A percentile compares a stretch with the other conserved stretches of the same genome.
Evolutionary conservation across 1,140 invertebrate genomes (phyloP).

Genomic region (Apis dorsata): DNA sequence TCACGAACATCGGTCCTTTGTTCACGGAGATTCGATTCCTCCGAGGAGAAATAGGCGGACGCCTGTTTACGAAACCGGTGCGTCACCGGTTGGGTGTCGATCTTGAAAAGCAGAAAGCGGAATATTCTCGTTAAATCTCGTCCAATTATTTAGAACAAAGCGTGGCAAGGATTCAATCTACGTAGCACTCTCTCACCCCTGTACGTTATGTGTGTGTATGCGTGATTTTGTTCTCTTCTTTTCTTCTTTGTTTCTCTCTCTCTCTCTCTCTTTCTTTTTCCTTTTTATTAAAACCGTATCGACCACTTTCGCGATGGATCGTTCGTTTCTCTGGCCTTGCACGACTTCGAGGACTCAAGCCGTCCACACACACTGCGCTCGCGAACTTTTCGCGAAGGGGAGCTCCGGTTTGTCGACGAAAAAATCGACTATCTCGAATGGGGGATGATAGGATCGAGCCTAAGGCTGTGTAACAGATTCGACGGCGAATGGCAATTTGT

Average conservation of each 20-base stretch:
- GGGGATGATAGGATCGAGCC: neutral
- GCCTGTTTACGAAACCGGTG: constrained; percentile 41
- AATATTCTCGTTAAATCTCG: constrained; percentile 41
- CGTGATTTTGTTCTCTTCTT: neutral
- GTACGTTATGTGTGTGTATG: neutral
- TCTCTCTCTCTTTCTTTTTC: too few species aligned
- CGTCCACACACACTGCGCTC: constrained; percentile 3
- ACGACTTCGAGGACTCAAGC: constrained; percentile 22
- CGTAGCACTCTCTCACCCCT: neutral
- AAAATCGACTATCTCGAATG: neutral
- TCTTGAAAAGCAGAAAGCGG: constrained; percentile 32
- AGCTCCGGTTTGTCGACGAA: neutral
- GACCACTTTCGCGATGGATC: neutral
- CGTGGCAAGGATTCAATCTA: constrained; percentile 39
- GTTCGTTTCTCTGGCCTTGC: neutral
- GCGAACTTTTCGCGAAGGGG: constrained; percentile 6
- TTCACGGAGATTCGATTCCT: constrained; percentile 40
- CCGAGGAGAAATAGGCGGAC: constrained; percentile 23
- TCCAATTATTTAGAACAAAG: constrained; percentile 43
- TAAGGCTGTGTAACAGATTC: neutral
- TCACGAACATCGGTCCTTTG: constrained; percentile 47
- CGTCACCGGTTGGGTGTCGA: constrained; percentile 29
- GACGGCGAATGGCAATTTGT: neutral
- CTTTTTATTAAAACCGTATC: neutral
- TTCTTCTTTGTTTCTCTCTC: neutral